phyloP scores from a whole-genome alignment of 2,888 invertebrate genomes.

The Empis livida region DNA sequence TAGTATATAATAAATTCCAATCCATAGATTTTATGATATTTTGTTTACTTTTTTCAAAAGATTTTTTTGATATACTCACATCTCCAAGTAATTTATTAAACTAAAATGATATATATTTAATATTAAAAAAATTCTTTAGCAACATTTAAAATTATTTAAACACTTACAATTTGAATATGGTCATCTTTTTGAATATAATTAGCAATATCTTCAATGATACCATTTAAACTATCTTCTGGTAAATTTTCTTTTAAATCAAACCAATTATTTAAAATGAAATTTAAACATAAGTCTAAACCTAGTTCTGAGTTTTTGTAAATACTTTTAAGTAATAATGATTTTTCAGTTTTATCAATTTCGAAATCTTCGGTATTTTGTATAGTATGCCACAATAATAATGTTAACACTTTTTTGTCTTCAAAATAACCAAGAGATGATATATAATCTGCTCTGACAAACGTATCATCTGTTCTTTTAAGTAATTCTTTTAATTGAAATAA shows the following conservation, averaged over 20 bases:
- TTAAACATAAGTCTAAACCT: neutral
- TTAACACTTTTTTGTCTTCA: neutral
- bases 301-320: neutral
- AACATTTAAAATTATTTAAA: neutral
- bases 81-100: neutral
- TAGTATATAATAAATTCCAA: neutral
- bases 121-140: neutral
- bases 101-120: no score
- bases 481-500: neutral
- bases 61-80: neutral
- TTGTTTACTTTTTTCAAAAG: neutral
- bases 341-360: neutral
- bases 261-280: neutral
- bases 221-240: neutral
- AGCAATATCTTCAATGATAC: neutral
- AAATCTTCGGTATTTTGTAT: neutral
- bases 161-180: neutral
- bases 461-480: neutral
- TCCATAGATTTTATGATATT: neutral
- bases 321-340: neutral
- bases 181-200: neutral
- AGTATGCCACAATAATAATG: neutral
- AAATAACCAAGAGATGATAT: neutral
- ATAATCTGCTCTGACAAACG: neutral
- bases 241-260: neutral